Base-by-base conservation (phyloP, 2,888 invertebrate genomes). In the Xestia c-nigrum region DNA sequence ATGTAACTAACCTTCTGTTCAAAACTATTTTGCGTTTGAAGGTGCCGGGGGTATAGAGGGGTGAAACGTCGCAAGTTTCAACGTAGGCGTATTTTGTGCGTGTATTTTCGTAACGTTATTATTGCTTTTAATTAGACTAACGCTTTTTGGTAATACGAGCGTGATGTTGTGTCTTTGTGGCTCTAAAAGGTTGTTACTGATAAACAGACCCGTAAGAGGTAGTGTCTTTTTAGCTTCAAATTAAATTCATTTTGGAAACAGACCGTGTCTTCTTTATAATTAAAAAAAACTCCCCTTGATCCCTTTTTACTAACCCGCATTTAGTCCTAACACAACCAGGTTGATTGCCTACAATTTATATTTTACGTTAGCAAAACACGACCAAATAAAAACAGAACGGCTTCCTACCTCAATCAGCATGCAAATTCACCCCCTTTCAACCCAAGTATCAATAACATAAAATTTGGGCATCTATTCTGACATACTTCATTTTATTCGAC, bases 401-500 rank as follows among this genome's bases (percentile, higher is more conserved):
- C 24, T 55, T 66, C 3, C 59, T 31, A 50, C 67, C 67, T 31
- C 71, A 80, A 84, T 84, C 81, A 69, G 50, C 59, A 72, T 72
- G 65, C 65, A 81, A 83, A 85, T 85, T 76, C 69, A 63, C 38
- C n/a, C 70, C 78, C 59, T 84, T 75, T 74, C 14, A 84, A 52
- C 46, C 46, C 67, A 55, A 72, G 78, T 69, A 81, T 71, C 85
- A 57, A 85, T 85, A 73, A 83, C 68, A 64, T 83, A 78, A 83
- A 88, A 80, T 85, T 79, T 59, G 65, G 52, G 57, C 71, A 70
- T 75, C 78, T 69, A 74, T 81, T 72, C 72, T 74, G 61, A 77
- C 75, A 80, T 81, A 88, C 77, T 85, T 86, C 68, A 78, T 81
- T 85, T 88, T 77, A 85, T 85, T 71, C 47, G 50, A 57, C 71